Base-by-base conservation (phyloP, 2,797 vertebrate species). In the Decapterus maruadsi region DNA sequence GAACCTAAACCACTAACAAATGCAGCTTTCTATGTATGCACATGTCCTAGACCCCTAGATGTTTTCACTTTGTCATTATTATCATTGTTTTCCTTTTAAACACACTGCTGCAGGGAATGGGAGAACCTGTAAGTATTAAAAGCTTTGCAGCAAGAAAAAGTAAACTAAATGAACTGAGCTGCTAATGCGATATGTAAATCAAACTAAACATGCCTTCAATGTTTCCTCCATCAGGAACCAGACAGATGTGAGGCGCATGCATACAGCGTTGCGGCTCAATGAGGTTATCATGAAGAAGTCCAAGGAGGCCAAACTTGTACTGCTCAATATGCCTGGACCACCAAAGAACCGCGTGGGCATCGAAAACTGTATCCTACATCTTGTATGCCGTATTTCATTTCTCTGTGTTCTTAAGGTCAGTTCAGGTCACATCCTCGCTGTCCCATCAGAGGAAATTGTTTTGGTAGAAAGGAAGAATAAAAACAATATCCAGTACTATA, bases 271-370 rank as follows among this genome's bases (percentile, higher is more conserved):
- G 93, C 93, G 95, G 86, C 97, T 99, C 76, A 99, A 99, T 4
- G 98, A 98, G 78, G 96, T 97, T 78, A 99, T 99, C 0, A 95
- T 92, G 42, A 97, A 97, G 91, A 99, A 99, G 91, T 99, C 98
- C 40, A 97, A 96, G 80, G 96, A 98, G 0, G 97, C 98, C 22
- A 99, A 98, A 82, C 95, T 99, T 2, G 96, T 99, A 64, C 94
- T 99, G 90, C 95, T 99, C 72, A 99, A 99, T 93, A 99, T 99
- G 98, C 98, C 98, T 0, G 98, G 98, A 34, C 97, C 98, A 40
- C 97, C 98, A 6, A 97, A 95, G 93, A 98, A 99, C 91, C 95
- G 97, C 16, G 95, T 96, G 63, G 98, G 97, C 16, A 97, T 98
- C 4, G 98, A 99, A 89, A 98, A 97, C 93, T 99, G 98, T 99